phyloP scores from a whole-genome alignment of 2,113 vertebrate species.

The Podarcis cretensis region DNA sequence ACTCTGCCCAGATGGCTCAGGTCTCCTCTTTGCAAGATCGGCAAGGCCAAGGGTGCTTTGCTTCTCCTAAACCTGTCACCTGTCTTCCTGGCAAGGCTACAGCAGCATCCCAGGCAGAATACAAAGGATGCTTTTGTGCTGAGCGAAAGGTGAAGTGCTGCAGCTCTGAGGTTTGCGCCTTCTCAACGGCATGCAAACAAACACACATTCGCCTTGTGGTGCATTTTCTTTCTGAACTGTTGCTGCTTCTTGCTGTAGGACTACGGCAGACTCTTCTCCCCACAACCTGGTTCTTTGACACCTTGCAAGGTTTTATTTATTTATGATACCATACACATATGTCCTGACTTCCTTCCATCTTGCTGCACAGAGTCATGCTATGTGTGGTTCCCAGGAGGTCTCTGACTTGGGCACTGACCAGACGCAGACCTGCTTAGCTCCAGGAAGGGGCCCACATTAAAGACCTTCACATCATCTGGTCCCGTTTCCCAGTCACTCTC shows the following conservation, averaged over 20 bases:
- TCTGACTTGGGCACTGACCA: background rate
- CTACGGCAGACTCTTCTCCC: background rate
- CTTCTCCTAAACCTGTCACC: slow-evolving; percentile 53
- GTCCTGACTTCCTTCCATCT: background rate
- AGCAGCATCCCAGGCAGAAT: slow-evolving; percentile 51
- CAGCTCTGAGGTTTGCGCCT: background rate
- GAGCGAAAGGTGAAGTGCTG: slow-evolving; percentile 12
- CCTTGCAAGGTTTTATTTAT: too few species aligned
- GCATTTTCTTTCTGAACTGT: background rate
- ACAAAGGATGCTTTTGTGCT: slow-evolving; percentile 33
- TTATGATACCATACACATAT: background rate
- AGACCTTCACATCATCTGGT: background rate
- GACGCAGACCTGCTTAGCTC: background rate
- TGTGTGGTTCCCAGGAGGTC: background rate
- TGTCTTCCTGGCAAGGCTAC: slow-evolving; percentile 46
- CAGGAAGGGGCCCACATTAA: background rate
- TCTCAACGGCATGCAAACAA: slow-evolving; percentile 42
- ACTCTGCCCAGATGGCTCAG: slow-evolving; percentile 57
- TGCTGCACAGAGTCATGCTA: too few species aligned
- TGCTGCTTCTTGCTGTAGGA: background rate
- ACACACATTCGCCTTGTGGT: slow-evolving; percentile 6
- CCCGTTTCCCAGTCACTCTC: background rate
- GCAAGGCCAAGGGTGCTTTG: slow-evolving; percentile 21
- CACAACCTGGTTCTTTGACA: background rate
- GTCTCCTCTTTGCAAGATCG: slow-evolving; percentile 44